Evolutionary conservation across 2,888 invertebrate genomes (phyloP), one percentile per base, ranked within the genome.

Genomic region (Achlya flavicornis): DNA sequence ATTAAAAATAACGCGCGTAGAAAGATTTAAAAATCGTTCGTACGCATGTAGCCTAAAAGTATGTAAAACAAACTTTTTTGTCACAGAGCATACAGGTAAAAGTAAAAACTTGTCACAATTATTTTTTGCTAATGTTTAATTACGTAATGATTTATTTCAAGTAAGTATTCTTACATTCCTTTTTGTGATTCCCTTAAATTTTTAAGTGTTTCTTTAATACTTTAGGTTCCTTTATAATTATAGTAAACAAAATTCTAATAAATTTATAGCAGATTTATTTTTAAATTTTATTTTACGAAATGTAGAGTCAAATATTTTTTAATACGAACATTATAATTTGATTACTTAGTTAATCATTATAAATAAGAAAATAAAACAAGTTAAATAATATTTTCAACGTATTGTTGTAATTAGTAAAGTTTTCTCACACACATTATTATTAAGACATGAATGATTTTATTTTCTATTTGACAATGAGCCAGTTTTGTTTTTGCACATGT

Each of bases 171-270:
- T 33, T 6, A 58, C 58, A 58, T 58, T 58, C 58, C 58, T 33
- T 35, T 33, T 58, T 58, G 58, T 58, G 58, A 58, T 58, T 16
- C 58, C 14, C 32, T n/a, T n/a, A 14, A 32, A 26, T 57, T n/a
- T 58, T 38, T 8, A 41, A 41, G 4, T 41, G 12, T 12, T 41
- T 41, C 12, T 41, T 41, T 41, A 0, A 4, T 12, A 41, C 3
- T 0, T 8, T 6, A 11, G 3, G 6, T 41, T 41, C 0, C 0
- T 3, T 12, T 12, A 8, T 16, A 16, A 46, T 46, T 46, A n/a
- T 3, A 48, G 5, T 7, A 48, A 3, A 48, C 14, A 46, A 12
- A 12, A 43, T 10, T 43, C 10, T 10, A 41, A 11, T 26, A 26
- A 26, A 26, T 26, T n/a, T 2, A 26, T 26, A 26, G 26, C 2